These are phyloP conservation scores for Atrichornis clamosus DNA, from an alignment of 2,113 vertebrate species.

Conservation along the genomic window DNA sequence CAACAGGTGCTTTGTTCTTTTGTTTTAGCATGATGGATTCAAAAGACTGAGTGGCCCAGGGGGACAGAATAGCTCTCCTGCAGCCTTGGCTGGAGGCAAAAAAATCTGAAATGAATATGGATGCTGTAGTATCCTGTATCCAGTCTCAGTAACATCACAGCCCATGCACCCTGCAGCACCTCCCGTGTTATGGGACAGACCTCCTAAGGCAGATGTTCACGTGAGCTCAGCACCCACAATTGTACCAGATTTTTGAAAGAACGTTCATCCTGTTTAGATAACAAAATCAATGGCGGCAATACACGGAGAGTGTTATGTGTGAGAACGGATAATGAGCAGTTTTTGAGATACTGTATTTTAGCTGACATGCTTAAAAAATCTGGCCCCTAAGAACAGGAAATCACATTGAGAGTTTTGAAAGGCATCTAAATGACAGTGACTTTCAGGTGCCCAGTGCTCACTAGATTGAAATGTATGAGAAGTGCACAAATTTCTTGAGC, in stretches of 20 bases:
- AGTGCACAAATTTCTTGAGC: not conserved
- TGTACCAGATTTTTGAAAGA: not conserved
- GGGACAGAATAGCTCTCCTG: not conserved
- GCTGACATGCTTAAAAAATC: not conserved
- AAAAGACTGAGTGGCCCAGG: not conserved
- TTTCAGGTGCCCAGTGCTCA: not conserved
- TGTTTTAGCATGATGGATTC: not conserved
- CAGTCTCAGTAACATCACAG: not conserved
- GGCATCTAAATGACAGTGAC: not conserved
- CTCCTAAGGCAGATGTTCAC: not conserved
- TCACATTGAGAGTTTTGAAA: not conserved
- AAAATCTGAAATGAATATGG: not conserved
- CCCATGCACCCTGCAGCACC: not conserved
- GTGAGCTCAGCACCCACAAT: not conserved
- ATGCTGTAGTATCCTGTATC: not conserved
- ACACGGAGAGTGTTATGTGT: not conserved
- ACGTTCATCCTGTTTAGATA: not conserved
- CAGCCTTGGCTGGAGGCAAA: not conserved
- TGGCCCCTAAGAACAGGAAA: not conserved
- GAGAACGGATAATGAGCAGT: not conserved
- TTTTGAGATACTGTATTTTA: not conserved
- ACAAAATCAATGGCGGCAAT: not conserved
- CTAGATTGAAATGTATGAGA: not conserved
- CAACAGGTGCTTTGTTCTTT: slow-evolving; percentile 35
- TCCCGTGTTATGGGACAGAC: fast-evolving